Evolutionary conservation across 2,888 invertebrate species (phyloP), one percentile per base, ranked within the genome.

Genomic region (Drosophila nr. fundita): DNA sequence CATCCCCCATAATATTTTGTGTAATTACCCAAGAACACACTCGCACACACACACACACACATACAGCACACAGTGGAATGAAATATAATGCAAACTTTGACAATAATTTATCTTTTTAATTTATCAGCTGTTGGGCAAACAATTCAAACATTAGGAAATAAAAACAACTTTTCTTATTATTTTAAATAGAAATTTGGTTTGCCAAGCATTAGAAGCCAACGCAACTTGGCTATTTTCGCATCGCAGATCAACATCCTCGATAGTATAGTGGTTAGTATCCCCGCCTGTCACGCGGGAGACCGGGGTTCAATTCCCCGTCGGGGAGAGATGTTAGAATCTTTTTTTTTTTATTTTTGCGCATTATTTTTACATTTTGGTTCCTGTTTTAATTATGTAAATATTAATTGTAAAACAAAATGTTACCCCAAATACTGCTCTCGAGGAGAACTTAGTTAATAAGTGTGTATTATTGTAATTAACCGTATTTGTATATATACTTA

Each of bases 81-180:
- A 49, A 48, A 48, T 50, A 68, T 55, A 68, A 67, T 49, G 64
- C 59, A 78, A 83, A 80, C 70, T 73, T 74, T 73, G 69, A 77
- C 71, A 80, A 80, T 67, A 68, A 73, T 67, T 81, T 83, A 81
- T 81, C 80, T 83, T 83, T 81, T 81, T 83, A 80, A 81, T 83
- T 81, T 62, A 81, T 81, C 80, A 80, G 73, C 50, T 66, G 45
- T 70, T 65, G 69, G 40, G 66, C 59, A 63, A 40, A 60, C 63
- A 67, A 50, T 49, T 59, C 40, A 75, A 65, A 72, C 61, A 68
- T 50, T 38, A 65, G 30, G 30, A 57, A 52, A 30, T 36, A 63
- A 45, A 55, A 58, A 24, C 48, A 60, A 64, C 24, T 40, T 64
- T 73, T 45, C 45, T 48, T 59, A 45, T 38, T 62, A 59, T 52